Base-by-base conservation (phyloP, 2,797 vertebrate species). In the Pangasius macronema region DNA sequence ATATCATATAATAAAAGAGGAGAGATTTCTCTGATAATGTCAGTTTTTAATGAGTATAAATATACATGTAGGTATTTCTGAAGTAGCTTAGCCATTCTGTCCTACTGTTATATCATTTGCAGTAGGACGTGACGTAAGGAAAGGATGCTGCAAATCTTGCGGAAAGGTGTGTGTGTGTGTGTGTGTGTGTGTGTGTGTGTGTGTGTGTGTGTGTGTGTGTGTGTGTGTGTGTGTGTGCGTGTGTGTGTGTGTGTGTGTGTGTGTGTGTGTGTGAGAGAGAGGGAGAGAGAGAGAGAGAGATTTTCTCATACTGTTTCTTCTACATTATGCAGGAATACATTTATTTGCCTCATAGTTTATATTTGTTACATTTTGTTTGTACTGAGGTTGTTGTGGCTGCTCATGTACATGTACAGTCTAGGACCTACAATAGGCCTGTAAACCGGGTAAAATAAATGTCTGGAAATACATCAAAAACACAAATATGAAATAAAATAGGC, bases 81-180 rank as follows among this genome's bases (percentile, higher is more conserved):
- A 61, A 65, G n/a, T 49, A 49, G 33, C 53, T 80, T 36, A 59
- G 6, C 27, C 18, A 65, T 82, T 65, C 16, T 46, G 80, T 11
- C 39, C n/a, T 30, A 82, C 27, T 65, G 39, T 33, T 61, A 81
- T 81, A 81, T 89, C 9, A 57, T 80, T 80, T 79, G 83, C 59
- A 89, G 75, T 90, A 90, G 92, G 92, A 94, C 73, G 91, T 95
- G 94, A 94, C 93, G 93, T 88, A 92, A 30, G 16, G 4, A 80
- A 22, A 82, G 59, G 8, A 65, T 20, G 16, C 39, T 82, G 14
- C 22, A 57, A 55, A 57, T 39, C 42, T 63, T 46, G 24, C 6
- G 4, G 27, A 53, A 59, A 59, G 39, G 80, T 72, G 82, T 84
- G 22, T 81, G 87, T 55, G 76, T 42, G 63, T 10, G 61, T n/a